Percentiles rank a stretch among this genome's conserved stretches.
Conservation (phyloP, 2,797 vertebrate genomes). For the Florisuga fusca region DNA sequence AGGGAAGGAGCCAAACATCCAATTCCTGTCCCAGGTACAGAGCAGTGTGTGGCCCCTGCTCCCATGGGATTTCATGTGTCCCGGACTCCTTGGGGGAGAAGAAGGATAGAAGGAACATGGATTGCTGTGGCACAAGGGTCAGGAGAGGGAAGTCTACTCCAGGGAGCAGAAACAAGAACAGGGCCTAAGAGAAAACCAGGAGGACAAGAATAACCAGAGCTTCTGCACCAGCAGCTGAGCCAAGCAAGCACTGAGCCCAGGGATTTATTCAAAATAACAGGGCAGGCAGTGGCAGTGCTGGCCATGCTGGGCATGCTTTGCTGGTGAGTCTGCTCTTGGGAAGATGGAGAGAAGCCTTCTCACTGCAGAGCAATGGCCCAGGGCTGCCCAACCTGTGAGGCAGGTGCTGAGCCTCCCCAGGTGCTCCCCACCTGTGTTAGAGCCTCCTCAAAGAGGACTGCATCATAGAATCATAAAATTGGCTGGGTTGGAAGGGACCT, state of each 20-base stretch:
- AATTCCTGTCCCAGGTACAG: background rate
- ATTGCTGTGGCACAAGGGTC: background rate
- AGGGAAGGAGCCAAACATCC: background rate
- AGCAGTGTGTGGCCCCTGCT: background rate
- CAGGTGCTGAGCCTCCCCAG: background rate
- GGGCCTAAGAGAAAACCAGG: background rate
- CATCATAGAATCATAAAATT: too few species aligned
- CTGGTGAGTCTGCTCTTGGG: background rate
- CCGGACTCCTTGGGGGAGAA: background rate
- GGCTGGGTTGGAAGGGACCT: too few species aligned
- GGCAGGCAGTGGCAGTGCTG: background rate
- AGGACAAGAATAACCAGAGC: background rate
- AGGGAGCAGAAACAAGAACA: background rate
- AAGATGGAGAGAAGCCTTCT: background rate
- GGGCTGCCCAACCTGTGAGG: background rate
- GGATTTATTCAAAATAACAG: background rate
- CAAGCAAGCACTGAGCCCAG: background rate
- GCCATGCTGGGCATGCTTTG: background rate
- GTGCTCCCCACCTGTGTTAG: background rate
- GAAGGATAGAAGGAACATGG: background rate
- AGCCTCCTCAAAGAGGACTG: background rate
- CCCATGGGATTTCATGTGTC: accelerated
- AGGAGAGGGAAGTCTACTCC: background rate
- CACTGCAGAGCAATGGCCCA: background rate
- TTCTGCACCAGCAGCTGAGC: background rate